Evolutionary conservation across 1,140 invertebrate species (phyloP), one percentile per base, ranked within the genome.

Genomic region (Macrosteles quadrilineatus): DNA sequence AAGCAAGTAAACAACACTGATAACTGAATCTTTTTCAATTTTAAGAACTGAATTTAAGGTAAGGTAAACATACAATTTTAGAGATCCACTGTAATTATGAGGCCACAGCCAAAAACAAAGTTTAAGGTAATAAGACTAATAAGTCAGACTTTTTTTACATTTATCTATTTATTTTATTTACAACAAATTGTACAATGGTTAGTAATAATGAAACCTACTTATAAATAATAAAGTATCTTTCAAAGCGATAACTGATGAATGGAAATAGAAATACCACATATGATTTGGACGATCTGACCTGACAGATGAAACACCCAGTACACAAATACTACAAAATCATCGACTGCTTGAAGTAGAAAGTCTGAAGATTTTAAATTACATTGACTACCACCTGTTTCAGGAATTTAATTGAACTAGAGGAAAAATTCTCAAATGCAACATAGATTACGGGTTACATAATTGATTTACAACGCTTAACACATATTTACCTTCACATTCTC

Each of bases 101-200:
- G n/a, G n/a, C n/a, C n/a, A n/a, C n/a, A n/a, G n/a, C n/a, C n/a
- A n/a, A n/a, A n/a, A n/a, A n/a, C n/a, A n/a, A n/a, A n/a, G n/a
- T n/a, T n/a, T n/a, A n/a, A n/a, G n/a, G n/a, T n/a, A n/a, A n/a
- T n/a, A n/a, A n/a, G n/a, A n/a, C n/a, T n/a, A n/a, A n/a, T n/a
- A n/a, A n/a, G n/a, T n/a, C n/a, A n/a, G n/a, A n/a, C n/a, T 40
- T 40, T 50, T 19, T 50, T 4, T 19, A 19, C 14, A 50, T 50
- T 50, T 50, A 19, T 50, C n/a, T 19, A 19, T 50, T 50, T 50
- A 19, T 40, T 40, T 9, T 50, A 50, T 50, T 50, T 50, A 50
- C 47, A 50, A 21, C 47, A 50, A 50, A 50, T 50, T 50, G n/a
- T 50, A 50, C 47, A 50, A 19, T 50, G n/a, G 47, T 50, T 50